Conservation (phyloP, 2,797 vertebrate genomes). For the Streptopelia turtur region DNA sequence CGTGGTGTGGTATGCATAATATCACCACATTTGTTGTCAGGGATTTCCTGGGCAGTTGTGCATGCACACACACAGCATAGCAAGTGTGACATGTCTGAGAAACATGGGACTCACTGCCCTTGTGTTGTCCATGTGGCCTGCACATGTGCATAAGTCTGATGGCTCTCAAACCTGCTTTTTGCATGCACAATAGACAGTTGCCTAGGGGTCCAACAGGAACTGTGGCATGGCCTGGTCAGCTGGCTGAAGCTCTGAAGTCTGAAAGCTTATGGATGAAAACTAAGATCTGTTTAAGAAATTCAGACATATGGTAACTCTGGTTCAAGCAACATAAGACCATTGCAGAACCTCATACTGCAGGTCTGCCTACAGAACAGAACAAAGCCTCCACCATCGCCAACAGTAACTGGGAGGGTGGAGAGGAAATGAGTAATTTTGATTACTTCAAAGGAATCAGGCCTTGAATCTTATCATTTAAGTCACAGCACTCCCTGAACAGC, state of each 20-base stretch:
- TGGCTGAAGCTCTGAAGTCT: not conserved
- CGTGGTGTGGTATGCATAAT: not conserved
- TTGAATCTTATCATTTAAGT: not conserved
- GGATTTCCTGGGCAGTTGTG: not conserved
- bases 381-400: not conserved
- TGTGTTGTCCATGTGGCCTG: not conserved
- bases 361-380: not conserved
- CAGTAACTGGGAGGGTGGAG: not conserved
- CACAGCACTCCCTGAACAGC: not conserved
- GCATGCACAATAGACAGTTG: not conserved
- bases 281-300: not conserved
- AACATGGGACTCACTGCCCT: not conserved
- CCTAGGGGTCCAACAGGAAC: not conserved
- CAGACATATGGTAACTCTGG: accelerated
- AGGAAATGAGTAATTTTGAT: not conserved
- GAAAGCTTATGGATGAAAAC: not conserved
- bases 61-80: not conserved
- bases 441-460: not conserved
- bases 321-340: not conserved
- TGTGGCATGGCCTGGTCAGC: not conserved
- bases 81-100: not conserved
- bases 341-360: not conserved
- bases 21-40: not conserved
- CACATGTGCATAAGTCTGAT: not conserved
- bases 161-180: not conserved